A percentile compares a stretch with the other conserved stretches of the same genome.
phyloP scores from a whole-genome alignment of 2,888 invertebrate genomes.

The Galerucella nymphaeae region DNA sequence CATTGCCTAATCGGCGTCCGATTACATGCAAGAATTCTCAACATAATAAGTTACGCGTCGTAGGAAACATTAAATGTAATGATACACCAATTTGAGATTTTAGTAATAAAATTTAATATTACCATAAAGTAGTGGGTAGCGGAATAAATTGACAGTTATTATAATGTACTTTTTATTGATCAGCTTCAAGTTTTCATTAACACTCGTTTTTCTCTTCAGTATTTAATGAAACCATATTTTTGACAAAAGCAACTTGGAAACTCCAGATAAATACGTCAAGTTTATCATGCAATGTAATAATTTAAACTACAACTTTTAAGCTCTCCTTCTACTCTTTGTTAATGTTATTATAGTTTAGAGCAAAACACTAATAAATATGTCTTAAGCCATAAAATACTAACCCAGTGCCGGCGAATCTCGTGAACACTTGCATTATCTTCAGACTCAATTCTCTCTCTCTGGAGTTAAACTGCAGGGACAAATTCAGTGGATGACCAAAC shows the following conservation, averaged over 20 bases:
- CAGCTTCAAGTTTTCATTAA: too few species aligned
- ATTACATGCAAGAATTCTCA: not conserved
- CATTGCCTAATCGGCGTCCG: not conserved
- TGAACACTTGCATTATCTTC: slow-evolving; percentile 93
- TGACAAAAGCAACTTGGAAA: too few species aligned
- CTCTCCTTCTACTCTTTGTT: not conserved
- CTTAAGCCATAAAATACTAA: slow-evolving; percentile 67
- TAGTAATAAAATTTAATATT: not conserved
- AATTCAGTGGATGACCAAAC: slow-evolving; percentile 94
- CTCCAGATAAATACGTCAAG: not conserved
- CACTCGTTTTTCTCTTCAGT: too few species aligned
- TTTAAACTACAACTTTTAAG: not conserved
- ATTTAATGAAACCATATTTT: too few species aligned
- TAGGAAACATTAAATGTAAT: not conserved
- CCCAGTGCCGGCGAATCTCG: slow-evolving; percentile 94
- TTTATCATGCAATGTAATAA: not conserved
- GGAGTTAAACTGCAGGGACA: slow-evolving; percentile 85
- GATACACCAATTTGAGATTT: not conserved
- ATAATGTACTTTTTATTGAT: too few species aligned
- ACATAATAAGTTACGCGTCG: not conserved
- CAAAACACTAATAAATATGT: not conserved
- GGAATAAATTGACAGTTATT: too few species aligned
- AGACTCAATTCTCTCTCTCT: slow-evolving; percentile 88
- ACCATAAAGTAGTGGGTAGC: too few species aligned
- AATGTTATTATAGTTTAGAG: not conserved